Base-by-base conservation (phyloP, 2,797 vertebrate species). In the Selene dorsalis region DNA sequence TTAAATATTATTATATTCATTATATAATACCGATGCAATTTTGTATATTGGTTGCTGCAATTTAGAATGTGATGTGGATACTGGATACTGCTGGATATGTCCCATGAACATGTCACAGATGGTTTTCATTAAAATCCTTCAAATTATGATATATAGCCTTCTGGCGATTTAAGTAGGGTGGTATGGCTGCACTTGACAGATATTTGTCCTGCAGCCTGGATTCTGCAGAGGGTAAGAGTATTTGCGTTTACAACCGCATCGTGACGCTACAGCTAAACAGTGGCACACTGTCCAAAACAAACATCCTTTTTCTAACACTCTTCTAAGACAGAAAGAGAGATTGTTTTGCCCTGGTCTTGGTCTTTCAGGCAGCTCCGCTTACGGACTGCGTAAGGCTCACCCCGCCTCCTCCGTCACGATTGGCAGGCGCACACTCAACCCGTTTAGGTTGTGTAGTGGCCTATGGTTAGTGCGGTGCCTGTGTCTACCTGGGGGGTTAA, bases 241-340 rank as follows among this genome's bases (percentile, higher is more conserved):
- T 73, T 88, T 80, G 22, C 66, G 30, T 68, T 53, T 73, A 32
- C 65, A 50, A 26, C 91, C 93, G 82, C 92, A 71, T 52, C 12
- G 86, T 75, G 91, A 82, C 92, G 87, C 91, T 92, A 64, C 82
- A 89, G 82, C 66, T 69, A 53, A 66, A 43, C 52, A 61, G 39
- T 3, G 52, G 4, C 28, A 48, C 66, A 32, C 72, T 22, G 53
- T 80, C 60, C 80, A 82, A 89, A 75, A 89, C 80, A 90, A 90
- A 92, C 89, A 79, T 64, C 72, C 76, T 81, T 75, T 80, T 69
- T 72, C 59, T 63, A 11, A 6, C 0, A 28, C 50, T 22, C 10
- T 1, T 10, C 9, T 24, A 0, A 1, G 9, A 3, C 0, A 0
- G 0, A 0, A 0, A 0, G 0, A 0, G 0, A 0, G 0, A 0